Conservation (phyloP, 2,888 invertebrate genomes). For the Mythimna pallens region DNA sequence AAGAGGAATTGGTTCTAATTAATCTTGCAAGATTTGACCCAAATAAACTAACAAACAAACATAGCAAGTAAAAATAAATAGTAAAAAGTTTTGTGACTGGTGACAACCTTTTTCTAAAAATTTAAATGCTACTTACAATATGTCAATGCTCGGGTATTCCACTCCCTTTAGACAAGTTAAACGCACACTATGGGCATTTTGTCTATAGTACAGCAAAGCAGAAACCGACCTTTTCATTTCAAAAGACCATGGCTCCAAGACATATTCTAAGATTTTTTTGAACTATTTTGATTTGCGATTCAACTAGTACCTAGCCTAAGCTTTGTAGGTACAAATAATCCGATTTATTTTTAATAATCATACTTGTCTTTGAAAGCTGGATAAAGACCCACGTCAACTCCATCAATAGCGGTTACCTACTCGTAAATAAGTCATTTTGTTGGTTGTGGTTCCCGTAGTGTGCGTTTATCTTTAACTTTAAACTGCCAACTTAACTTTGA, state of each 20-base stretch:
- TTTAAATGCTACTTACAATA: not conserved
- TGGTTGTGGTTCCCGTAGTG: slow-evolving; percentile 16
- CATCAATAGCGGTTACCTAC: not conserved
- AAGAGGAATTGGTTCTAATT: not conserved
- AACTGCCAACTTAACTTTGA: slow-evolving; percentile 10
- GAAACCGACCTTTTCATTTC: not conserved
- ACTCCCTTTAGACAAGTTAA: slow-evolving; percentile 6
- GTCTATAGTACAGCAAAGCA: not conserved
- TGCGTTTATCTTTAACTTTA: slow-evolving; percentile 29
- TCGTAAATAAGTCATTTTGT: not conserved
- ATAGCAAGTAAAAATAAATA: not conserved
- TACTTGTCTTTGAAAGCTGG: not conserved
- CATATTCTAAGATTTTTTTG: not conserved
- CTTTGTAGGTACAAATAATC: not conserved
- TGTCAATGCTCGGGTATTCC: not conserved
- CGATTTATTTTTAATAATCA: not conserved
- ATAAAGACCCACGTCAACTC: not conserved
- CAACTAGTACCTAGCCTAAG: too few relatives aligned
- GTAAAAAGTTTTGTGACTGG: not conserved
- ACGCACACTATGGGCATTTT: slow-evolving; percentile 34
- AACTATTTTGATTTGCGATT: too few relatives aligned
- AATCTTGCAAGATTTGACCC: not conserved
- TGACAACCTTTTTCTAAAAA: not conserved
- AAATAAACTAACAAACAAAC: not conserved
- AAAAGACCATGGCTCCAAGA: too few relatives aligned